These are phyloP conservation scores for Pentalonia nigronervosa DNA, from an alignment of 1,140 invertebrate genomes.

Conservation along the genomic window DNA sequence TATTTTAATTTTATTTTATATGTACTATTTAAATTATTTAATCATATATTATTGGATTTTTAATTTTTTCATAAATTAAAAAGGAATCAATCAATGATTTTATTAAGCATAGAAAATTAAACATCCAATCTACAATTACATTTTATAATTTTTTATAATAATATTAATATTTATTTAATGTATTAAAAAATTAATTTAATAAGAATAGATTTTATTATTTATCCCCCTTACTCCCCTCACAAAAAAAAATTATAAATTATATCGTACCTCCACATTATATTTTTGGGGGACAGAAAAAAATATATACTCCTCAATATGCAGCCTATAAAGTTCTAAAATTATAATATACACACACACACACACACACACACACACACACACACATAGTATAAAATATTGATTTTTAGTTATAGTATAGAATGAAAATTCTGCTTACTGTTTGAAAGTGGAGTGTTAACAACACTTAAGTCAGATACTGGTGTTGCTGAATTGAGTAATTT, in stretches of 20 bases:
- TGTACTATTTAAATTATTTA: too few relatives aligned
- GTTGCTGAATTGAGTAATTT: constrained; percentile 75
- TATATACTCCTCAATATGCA: not conserved
- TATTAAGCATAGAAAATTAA: too few relatives aligned
- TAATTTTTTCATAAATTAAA: too few relatives aligned
- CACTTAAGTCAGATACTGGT: constrained; percentile 61
- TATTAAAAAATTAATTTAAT: too few relatives aligned
- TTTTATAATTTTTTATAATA: too few relatives aligned
- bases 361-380: too few relatives aligned
- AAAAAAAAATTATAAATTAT: not conserved
- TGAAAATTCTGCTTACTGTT: not conserved
- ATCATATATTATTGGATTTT: too few relatives aligned
- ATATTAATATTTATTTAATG: too few relatives aligned
- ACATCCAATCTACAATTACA: too few relatives aligned
- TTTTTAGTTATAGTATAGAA: not conserved
- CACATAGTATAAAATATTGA: not conserved
- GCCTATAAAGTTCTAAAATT: not conserved
- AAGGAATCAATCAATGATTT: too few relatives aligned
- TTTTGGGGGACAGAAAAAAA: not conserved
- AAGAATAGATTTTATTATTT: not conserved
- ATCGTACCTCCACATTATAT: not conserved
- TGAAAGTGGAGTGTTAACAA: not conserved
- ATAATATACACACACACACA: too few relatives aligned
- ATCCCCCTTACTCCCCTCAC: too few relatives aligned
- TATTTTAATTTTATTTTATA: not conserved